A percentile compares a stretch with the other conserved stretches of the same genome.
phyloP scores from a whole-genome alignment of 1,140 invertebrate genomes.

The Megalopta genalis region DNA sequence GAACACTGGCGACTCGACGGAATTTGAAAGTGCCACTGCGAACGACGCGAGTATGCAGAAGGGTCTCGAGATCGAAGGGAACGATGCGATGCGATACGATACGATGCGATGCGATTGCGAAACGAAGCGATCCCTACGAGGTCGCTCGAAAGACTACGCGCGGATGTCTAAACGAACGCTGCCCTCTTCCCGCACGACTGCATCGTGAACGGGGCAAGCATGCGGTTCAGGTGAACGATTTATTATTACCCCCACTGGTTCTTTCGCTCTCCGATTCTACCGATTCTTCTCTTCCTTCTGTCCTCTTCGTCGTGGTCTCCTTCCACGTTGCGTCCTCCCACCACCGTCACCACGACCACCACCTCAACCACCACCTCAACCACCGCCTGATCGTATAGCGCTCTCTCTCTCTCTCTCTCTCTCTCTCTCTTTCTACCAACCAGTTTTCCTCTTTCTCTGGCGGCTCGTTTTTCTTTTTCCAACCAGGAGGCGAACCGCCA shows the following conservation, averaged over 20 bases:
- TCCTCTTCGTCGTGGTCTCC: not conserved
- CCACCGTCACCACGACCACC: not conserved
- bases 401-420: too few relatives aligned
- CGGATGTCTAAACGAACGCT: conserved; percentile 13
- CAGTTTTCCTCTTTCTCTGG: not conserved
- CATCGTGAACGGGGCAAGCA: conserved; percentile 39
- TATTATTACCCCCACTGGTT: conserved; percentile 72
- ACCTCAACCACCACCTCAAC: too few relatives aligned
- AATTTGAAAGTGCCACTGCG: not conserved
- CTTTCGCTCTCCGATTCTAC: conserved; percentile 13
- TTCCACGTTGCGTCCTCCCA: conserved; percentile 8
- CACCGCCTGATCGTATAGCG: too few relatives aligned
- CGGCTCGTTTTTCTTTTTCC: conserved; percentile 12
- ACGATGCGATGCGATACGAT: not conserved
- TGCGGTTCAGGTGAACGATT: conserved; percentile 76
- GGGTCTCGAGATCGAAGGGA: not conserved
- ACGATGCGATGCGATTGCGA: conserved; percentile 53
- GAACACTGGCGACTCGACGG: not conserved
- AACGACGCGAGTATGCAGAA: not conserved
- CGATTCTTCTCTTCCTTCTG: conserved; percentile 35
- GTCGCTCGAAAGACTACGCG: conserved; percentile 71
- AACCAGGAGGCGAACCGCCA: not conserved
- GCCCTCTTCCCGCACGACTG: conserved; percentile 25
- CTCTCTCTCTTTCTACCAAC: not conserved
- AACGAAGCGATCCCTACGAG: conserved; percentile 65